Evolutionary conservation across 2,888 invertebrate genomes (phyloP).

Genomic region (Lycocerus yunnanus): DNA sequence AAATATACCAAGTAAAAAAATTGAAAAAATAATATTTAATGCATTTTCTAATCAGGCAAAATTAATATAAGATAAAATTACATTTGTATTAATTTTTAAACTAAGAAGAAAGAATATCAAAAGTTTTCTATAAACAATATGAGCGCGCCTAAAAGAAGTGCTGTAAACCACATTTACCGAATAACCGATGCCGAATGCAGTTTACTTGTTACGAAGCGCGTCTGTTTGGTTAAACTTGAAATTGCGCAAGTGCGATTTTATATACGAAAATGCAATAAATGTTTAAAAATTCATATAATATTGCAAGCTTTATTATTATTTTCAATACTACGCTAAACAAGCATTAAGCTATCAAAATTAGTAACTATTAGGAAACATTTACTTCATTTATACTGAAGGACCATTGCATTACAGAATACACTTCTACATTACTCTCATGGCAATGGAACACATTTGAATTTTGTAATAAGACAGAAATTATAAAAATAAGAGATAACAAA

Average conservation of each 20-base stretch:
- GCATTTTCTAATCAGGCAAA: background rate
- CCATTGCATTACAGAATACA: background rate
- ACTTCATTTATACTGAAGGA: too few species aligned
- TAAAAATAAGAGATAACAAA: background rate
- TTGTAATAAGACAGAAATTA: background rate
- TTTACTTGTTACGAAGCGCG: slow-evolving; percentile 25
- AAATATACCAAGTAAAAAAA: background rate
- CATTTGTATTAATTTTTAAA: background rate
- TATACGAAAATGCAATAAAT: background rate
- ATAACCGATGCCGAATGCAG: slow-evolving; percentile 33
- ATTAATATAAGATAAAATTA: background rate
- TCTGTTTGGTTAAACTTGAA: slow-evolving; percentile 30
- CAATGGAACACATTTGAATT: background rate
- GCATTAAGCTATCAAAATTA: background rate
- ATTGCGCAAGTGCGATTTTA: slow-evolving; percentile 27
- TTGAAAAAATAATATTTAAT: background rate
- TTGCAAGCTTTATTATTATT: background rate
- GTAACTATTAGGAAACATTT: background rate
- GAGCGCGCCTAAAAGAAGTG: background rate
- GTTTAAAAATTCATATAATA: background rate
- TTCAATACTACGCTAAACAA: background rate
- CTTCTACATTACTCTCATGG: background rate
- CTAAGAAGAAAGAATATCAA: background rate
- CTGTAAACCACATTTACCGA: slow-evolving; percentile 26
- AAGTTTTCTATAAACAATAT: background rate